A percentile compares a stretch with the other conserved stretches of the same genome.
These are phyloP conservation scores for Mesochorus sp. DNA, from an alignment of 2,888 invertebrate genomes.

Conservation along the genomic window DNA sequence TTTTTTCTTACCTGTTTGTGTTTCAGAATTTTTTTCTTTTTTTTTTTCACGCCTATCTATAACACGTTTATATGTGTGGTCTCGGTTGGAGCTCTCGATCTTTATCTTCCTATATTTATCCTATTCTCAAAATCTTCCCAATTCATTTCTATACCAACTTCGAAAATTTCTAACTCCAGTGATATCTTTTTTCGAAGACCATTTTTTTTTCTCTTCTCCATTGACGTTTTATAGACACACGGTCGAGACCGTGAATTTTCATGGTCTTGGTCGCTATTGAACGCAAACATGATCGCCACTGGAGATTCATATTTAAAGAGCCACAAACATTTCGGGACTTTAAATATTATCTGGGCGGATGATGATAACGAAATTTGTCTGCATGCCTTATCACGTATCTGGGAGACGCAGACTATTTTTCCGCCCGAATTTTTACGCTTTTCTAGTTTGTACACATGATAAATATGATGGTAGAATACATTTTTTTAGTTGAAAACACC, in stretches of 20 bases:
- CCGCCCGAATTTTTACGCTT: not conserved
- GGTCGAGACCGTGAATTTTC: slow-evolving; percentile 11
- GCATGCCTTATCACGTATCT: slow-evolving; percentile 48
- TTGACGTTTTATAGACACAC: slow-evolving; percentile 12
- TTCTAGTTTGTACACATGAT: not conserved
- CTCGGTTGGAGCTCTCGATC: slow-evolving; percentile 36
- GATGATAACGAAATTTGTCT: slow-evolving; percentile 26
- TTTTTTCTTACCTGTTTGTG: slow-evolving; percentile 9
- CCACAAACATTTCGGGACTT: slow-evolving; percentile 34
- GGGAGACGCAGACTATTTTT: not conserved
- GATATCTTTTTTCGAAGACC: slow-evolving; percentile 24
- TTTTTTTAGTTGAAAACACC: too few species aligned
- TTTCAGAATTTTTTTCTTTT: slow-evolving; percentile 1
- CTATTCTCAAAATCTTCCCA: slow-evolving; percentile 21
- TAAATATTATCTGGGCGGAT: slow-evolving; percentile 59
- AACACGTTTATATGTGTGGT: slow-evolving; percentile 16
- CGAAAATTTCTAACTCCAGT: not conserved
- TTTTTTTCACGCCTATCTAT: slow-evolving; percentile 19
- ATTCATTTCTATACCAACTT: slow-evolving; percentile 9
- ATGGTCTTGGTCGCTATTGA: not conserved
- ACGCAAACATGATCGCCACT: too few species aligned
- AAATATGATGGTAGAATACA: too few species aligned
- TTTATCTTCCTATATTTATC: slow-evolving; percentile 36
- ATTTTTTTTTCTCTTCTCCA: slow-evolving; percentile 16
- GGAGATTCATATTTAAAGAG: not conserved